Base-by-base conservation (phyloP, 1,140 invertebrate species). In the Lethocerus indicus region DNA sequence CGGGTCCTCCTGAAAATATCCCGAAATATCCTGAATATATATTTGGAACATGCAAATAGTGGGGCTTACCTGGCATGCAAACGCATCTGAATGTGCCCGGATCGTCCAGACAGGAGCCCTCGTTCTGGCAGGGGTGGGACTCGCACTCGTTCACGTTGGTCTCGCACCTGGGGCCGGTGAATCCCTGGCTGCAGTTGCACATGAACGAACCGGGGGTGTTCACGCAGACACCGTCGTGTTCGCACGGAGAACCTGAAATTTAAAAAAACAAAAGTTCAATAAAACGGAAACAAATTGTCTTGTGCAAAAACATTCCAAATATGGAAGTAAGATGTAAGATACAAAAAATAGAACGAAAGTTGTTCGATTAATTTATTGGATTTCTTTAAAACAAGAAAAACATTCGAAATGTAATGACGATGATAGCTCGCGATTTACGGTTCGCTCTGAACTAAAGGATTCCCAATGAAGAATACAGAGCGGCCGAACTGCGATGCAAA, bases 111-210 rank as follows among this genome's bases (percentile, higher is more conserved):
- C 89, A 95, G 39, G 88, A 92, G 42, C 89, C 89, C 57, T 92
- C 87, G 63, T 93, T 93, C 58, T 87, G 81, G 65, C 90, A 94
- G 0, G 90, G 90, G 66, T 89, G 88, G 3, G 86, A 88, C 63
- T 92, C 87, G 64, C 89, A 94, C 62, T 96, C 91, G 65, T 95
- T 93, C 53, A 91, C 82, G 66, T 89, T 88, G 35, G 83, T 85
- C 66, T 94, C 88, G 64, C 89, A 94, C 37, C 87, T 71, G 0
- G 87, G 84, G 6, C 89, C 89, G 0, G 85, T 88, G 70, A 92
- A 93, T 18, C 89, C 89, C 52, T 87, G 81, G 1, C 83, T 85
- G 58, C 90, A 94, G 62, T 90, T 89, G 66, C 87, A 95, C 6
- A 79, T 79, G 62, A 91, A 94, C 2, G 86, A 90, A 0, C 91